A percentile compares a stretch with the other conserved stretches of the same genome.
phyloP scores from a whole-genome alignment of 2,888 invertebrate genomes.

The Philopedon plagiatum region DNA sequence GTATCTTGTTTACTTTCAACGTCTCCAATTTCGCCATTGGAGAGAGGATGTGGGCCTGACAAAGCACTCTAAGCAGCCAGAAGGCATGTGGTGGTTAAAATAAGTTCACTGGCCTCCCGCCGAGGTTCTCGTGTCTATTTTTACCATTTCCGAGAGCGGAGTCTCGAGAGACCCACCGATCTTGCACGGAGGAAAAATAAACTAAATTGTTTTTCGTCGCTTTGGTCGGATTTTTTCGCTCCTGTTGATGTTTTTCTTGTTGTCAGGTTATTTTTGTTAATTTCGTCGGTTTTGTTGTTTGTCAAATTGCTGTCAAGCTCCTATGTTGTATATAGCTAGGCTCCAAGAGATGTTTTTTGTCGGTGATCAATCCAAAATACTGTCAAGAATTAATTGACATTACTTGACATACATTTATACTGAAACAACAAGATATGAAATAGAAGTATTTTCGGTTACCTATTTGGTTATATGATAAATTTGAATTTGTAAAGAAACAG shows the following conservation, averaged over 20 bases:
- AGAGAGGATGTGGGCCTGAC: conserved; percentile 52
- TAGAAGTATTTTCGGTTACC: too few relatives aligned
- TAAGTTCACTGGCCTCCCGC: conserved; percentile 52
- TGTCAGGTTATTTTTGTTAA: conserved; percentile 29
- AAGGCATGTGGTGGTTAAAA: conserved; percentile 52
- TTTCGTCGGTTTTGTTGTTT: conserved; percentile 9
- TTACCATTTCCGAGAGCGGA: conserved; percentile 47
- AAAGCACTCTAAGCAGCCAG: conserved; percentile 49
- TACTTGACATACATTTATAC: too few relatives aligned
- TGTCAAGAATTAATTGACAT: too few relatives aligned
- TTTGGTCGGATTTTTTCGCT: conserved; percentile 44
- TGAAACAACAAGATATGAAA: too few relatives aligned
- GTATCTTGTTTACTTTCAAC: conserved; percentile 34
- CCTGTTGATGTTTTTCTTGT: conserved; percentile 25
- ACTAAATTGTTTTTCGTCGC: conserved; percentile 41
- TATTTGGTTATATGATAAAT: too few relatives aligned
- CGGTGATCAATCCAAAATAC: too few relatives aligned
- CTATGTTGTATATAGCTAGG: too few relatives aligned
- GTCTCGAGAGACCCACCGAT: conserved; percentile 45
- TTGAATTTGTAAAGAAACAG: too few relatives aligned
- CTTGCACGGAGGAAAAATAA: conserved; percentile 42
- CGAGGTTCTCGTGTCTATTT: conserved; percentile 50
- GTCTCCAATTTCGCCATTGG: conserved; percentile 50
- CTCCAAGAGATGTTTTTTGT: too few relatives aligned
- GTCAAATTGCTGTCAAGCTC: neutral